Evolutionary conservation across 2,888 invertebrate genomes (phyloP).

Genomic region (Coenonympha glycerion): DNA sequence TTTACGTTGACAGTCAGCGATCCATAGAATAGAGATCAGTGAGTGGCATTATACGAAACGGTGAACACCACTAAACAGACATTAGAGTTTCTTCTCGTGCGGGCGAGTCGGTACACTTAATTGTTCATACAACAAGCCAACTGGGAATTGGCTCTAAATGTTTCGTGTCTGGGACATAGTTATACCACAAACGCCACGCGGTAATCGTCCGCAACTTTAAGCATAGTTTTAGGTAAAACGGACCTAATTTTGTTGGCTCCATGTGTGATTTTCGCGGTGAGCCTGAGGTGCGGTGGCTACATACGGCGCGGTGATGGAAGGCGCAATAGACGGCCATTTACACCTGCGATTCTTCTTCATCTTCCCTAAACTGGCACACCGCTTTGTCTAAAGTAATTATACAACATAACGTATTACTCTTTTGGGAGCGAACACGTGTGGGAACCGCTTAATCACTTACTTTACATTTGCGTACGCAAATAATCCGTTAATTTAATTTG

Average conservation of each 20-base stretch:
- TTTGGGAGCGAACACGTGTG: conserved; percentile 70
- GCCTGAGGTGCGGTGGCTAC: conserved; percentile 25
- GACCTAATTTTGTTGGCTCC: conserved; percentile 42
- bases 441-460: conserved; percentile 73
- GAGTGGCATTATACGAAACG: too few relatives aligned
- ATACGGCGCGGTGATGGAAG: conserved; percentile 56
- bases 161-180: conserved; percentile 61
- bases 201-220: conserved; percentile 42
- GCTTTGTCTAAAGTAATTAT: conserved; percentile 72
- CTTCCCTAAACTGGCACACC: conserved; percentile 68
- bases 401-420: conserved; percentile 72
- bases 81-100: conserved; percentile 64
- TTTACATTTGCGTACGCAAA: conserved; percentile 71
- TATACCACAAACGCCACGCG: conserved; percentile 57
- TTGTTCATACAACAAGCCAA: conserved; percentile 74
- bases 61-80: conserved; percentile 57
- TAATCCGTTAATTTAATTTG: conserved; percentile 72
- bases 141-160: conserved; percentile 70
- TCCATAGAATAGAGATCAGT: too few relatives aligned
- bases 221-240: conserved; percentile 46
- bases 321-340: conserved; percentile 68
- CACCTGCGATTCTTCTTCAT: conserved; percentile 75
- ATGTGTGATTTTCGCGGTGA: conserved; percentile 27
- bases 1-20: too few relatives aligned
- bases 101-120: conserved; percentile 66